Evolutionary conservation across 2,113 vertebrate species (phyloP).

Genomic region (Proteles cristata): DNA sequence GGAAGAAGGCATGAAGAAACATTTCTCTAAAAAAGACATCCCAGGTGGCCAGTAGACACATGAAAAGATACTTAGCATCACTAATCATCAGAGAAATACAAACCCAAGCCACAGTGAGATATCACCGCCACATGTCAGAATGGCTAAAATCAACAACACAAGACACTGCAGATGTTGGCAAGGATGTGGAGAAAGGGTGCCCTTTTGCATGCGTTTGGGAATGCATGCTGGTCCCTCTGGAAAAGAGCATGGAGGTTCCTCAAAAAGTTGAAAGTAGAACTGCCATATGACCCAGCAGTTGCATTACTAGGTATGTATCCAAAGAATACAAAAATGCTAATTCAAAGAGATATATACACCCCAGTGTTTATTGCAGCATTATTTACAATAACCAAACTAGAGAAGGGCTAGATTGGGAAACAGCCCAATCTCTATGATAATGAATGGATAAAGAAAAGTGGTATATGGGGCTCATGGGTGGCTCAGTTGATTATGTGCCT

Average conservation of each 20-base stretch:
- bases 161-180: not conserved
- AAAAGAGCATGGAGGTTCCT: not conserved
- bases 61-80: not conserved
- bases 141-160: not conserved
- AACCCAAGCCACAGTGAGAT: not conserved
- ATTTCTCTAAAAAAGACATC: not conserved
- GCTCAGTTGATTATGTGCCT: too few species aligned
- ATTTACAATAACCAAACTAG: not conserved
- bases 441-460: not conserved
- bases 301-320: not conserved
- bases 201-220: not conserved
- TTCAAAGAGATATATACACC: not conserved
- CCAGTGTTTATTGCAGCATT: not conserved
- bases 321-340: not conserved
- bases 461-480: too few species aligned
- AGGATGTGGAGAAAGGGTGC: not conserved
- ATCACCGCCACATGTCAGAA: not conserved
- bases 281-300: fast-evolving
- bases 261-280: not conserved
- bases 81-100: not conserved
- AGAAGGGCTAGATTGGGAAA: too few species aligned
- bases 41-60: not conserved
- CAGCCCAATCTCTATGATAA: not conserved
- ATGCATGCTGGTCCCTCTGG: not conserved
- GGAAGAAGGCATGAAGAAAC: not conserved